A percentile compares a stretch with the other conserved stretches of the same genome.
Conservation (phyloP, 1,140 invertebrate genomes). For the Hestina assimilis region DNA sequence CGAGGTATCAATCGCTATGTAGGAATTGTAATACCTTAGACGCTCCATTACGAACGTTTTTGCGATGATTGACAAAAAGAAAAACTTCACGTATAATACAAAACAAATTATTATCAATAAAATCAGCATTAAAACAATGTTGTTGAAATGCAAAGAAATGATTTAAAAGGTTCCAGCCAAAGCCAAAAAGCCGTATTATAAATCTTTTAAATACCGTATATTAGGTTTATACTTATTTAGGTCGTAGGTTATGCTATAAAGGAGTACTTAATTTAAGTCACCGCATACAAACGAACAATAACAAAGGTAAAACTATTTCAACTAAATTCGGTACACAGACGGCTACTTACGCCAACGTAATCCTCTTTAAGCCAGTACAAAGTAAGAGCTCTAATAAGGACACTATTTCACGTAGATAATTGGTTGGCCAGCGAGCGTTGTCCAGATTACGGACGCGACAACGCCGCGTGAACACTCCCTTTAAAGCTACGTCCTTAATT, state of each 20-base stretch:
- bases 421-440: constrained; percentile 47
- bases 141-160: too few species aligned
- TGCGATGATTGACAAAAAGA: too few species aligned
- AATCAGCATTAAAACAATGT: too few species aligned
- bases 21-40: too few species aligned
- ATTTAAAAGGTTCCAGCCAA: too few species aligned
- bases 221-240: neutral
- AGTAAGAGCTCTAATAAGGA: constrained; percentile 64
- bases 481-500: constrained; percentile 28
- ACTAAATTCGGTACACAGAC: constrained; percentile 31
- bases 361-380: constrained; percentile 59
- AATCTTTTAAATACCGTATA: too few species aligned
- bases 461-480: constrained; percentile 33
- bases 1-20: too few species aligned
- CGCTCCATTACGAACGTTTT: too few species aligned
- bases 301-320: constrained; percentile 17
- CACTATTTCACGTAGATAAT: constrained; percentile 73
- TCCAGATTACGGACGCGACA: constrained; percentile 45
- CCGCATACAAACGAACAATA: constrained; percentile 15
- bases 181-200: too few species aligned
- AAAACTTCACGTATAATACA: too few species aligned
- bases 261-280: neutral
- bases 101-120: too few species aligned
- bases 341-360: constrained; percentile 56
- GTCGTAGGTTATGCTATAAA: too few species aligned